Conservation (phyloP, 2,113 vertebrate genomes). For the Phodopus roborovskii region DNA sequence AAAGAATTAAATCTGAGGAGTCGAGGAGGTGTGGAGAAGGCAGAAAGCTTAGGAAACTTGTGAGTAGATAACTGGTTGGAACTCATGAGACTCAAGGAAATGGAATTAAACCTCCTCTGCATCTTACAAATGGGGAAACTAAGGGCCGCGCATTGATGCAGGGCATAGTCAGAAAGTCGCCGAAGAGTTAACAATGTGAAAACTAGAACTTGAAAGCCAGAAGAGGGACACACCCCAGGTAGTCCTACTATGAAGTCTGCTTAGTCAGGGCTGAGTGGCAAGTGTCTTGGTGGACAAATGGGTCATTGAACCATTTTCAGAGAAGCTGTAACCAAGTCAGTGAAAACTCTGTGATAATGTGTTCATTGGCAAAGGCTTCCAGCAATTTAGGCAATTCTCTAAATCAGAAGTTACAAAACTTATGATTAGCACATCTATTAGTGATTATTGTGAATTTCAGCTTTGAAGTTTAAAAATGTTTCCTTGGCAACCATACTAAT, state of each 20-base stretch:
- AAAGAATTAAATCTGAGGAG: not conserved
- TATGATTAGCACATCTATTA: not conserved
- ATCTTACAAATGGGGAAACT: constrained; percentile 3
- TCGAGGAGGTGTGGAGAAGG: not conserved
- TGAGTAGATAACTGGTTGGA: not conserved
- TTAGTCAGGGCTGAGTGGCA: not conserved
- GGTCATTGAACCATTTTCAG: not conserved
- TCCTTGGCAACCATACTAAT: constrained; percentile 60
- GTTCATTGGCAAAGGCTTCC: not conserved
- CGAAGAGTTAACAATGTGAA: not conserved
- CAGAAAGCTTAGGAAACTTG: no score
- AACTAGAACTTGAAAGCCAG: not conserved
- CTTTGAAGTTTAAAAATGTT: constrained; percentile 37
- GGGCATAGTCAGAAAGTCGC: not conserved
- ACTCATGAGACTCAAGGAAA: not conserved
- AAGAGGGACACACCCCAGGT: not conserved
- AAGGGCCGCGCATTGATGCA: not conserved
- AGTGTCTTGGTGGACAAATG: not conserved
- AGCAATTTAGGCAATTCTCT: constrained; percentile 45
- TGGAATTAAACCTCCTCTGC: not conserved
- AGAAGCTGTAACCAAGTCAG: not conserved
- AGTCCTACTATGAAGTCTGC: not conserved
- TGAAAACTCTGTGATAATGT: not conserved
- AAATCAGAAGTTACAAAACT: constrained; percentile 56
- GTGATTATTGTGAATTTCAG: constrained; percentile 51